phyloP scores from a whole-genome alignment of 2,113 vertebrate genomes.

The Pterocles gutturalis region DNA sequence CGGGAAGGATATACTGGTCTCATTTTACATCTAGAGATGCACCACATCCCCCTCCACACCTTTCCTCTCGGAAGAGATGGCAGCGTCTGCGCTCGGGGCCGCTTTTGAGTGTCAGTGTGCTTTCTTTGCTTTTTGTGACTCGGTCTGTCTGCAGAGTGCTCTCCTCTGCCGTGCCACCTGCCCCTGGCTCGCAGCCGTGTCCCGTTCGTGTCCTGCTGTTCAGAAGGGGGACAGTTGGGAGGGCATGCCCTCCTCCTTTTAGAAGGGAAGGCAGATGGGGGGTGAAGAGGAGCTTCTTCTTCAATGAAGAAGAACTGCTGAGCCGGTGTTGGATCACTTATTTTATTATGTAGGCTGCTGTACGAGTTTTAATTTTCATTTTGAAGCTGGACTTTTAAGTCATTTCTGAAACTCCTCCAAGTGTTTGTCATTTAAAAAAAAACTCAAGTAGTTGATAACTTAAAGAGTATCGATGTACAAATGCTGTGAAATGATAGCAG shows the following conservation, averaged over 20 bases:
- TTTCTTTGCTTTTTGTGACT: accelerated
- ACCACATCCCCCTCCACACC: accelerated
- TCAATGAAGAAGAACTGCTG: too few relatives aligned
- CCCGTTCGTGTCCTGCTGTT: too few relatives aligned
- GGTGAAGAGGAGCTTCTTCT: neutral
- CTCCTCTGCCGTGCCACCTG: accelerated
- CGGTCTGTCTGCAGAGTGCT: accelerated
- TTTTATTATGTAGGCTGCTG: neutral
- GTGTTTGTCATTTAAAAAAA: neutral
- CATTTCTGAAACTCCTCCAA: neutral
- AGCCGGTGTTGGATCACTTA: neutral
- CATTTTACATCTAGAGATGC: accelerated
- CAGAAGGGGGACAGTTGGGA: too few relatives aligned
- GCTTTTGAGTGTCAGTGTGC: accelerated
- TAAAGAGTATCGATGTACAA: neutral
- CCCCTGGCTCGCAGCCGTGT: neutral
- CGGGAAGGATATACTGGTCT: accelerated
- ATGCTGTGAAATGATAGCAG: neutral
- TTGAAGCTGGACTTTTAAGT: neutral
- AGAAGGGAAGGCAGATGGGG: too few relatives aligned
- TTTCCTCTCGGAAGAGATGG: accelerated
- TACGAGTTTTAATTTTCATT: neutral
- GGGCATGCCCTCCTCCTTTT: too few relatives aligned
- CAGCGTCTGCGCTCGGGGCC: accelerated
- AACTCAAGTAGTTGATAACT: too few relatives aligned